phyloP scores from a whole-genome alignment of 2,888 invertebrate species.

The Acronicta leporina region DNA sequence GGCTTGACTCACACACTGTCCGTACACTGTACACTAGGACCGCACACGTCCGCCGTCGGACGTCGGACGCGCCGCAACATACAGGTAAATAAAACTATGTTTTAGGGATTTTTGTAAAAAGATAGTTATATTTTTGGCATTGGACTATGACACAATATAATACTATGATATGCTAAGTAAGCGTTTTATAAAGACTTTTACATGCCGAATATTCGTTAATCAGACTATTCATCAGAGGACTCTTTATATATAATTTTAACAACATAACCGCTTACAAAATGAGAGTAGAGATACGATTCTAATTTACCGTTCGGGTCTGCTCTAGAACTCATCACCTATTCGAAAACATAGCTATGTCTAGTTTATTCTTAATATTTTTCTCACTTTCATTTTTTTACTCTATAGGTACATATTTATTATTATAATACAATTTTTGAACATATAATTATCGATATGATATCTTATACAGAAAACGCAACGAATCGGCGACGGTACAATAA shows the following conservation, averaged over 20 bases:
- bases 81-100: conserved; percentile 85
- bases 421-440: conserved; percentile 88
- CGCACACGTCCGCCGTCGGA: conserved; percentile 41
- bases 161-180: conserved; percentile 90
- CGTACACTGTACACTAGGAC: conserved; percentile 46
- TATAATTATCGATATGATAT: conserved; percentile 89
- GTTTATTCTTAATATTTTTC: conserved; percentile 87
- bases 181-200: conserved; percentile 90
- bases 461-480: conserved; percentile 87
- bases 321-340: conserved; percentile 84
- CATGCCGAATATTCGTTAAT: conserved; percentile 89
- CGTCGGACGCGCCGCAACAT: conserved; percentile 50
- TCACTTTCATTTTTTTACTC: conserved; percentile 88
- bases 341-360: conserved; percentile 87
- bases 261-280: conserved; percentile 88
- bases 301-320: conserved; percentile 78
- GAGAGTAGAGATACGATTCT: conserved; percentile 83
- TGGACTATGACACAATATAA: conserved; percentile 90
- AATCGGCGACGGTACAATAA: conserved; percentile 85
- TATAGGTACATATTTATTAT: conserved; percentile 87
- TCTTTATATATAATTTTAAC: conserved; percentile 88
- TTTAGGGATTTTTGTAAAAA: conserved; percentile 88
- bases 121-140: conserved; percentile 90
- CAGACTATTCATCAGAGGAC: conserved; percentile 89
- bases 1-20: conserved; percentile 54